A percentile compares a stretch with the other conserved stretches of the same genome.
phyloP scores from a whole-genome alignment of 2,113 vertebrate species.

The Gymnorhina tibicen region DNA sequence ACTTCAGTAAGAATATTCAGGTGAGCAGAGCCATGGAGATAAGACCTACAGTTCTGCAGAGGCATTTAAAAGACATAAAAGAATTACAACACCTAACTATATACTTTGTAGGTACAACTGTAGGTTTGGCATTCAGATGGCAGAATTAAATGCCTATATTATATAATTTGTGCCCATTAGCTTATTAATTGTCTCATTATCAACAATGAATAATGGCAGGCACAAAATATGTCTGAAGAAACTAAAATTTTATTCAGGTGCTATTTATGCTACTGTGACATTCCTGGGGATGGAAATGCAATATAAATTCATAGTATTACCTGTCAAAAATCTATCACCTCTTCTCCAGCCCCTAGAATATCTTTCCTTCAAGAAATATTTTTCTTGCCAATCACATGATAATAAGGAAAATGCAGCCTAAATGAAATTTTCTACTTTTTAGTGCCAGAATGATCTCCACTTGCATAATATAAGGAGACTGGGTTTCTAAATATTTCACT shows the following conservation, averaged over 20 bases:
- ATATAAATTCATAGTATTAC: slow-evolving; percentile 30
- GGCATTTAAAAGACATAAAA: neutral
- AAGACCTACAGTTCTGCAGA: neutral
- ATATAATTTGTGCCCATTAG: neutral
- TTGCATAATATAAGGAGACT: neutral
- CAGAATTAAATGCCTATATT: neutral
- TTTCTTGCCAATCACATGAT: slow-evolving; percentile 17
- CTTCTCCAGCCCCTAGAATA: neutral
- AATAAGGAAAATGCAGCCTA: slow-evolving; percentile 16
- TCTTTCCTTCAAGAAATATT: neutral
- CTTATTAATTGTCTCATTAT: neutral
- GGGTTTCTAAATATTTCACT: neutral
- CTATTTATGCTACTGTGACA: slow-evolving; percentile 18
- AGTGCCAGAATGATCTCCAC: neutral
- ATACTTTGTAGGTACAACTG: neutral
- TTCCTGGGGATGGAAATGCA: neutral
- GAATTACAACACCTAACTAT: neutral
- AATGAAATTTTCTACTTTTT: slow-evolving; percentile 4
- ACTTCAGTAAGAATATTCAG: neutral
- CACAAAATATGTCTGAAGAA: neutral
- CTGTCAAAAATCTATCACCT: slow-evolving; percentile 36
- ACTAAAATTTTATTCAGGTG: slow-evolving; percentile 13
- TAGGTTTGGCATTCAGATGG: neutral
- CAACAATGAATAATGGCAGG: neutral
- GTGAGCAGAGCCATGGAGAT: neutral